Conservation (phyloP, 2,797 vertebrate species). For the Ctenopoma kingsleyae region DNA sequence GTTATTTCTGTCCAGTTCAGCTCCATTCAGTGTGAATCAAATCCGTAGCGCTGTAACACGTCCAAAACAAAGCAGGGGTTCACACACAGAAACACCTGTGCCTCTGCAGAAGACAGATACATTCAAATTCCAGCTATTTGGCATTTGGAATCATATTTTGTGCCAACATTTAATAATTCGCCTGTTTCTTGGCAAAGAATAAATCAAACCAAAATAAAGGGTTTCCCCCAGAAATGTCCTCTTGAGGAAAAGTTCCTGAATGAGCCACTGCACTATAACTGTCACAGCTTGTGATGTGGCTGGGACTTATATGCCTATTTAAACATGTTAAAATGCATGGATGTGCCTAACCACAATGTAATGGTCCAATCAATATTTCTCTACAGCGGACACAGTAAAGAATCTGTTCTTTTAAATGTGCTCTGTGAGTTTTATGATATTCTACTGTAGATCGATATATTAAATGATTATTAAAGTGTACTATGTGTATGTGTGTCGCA, state of each 20-base stretch:
- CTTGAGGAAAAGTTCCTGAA: conserved; percentile 19
- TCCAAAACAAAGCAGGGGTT: conserved; percentile 22
- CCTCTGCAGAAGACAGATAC: conserved; percentile 4
- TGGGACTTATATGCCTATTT: neutral
- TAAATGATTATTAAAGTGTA: too few species aligned
- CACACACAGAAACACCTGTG: neutral
- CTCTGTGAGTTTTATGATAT: too few species aligned
- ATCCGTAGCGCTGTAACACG: conserved; percentile 21
- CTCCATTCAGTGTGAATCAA: neutral
- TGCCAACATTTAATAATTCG: conserved; percentile 35
- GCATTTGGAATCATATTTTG: conserved; percentile 5
- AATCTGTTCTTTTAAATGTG: neutral
- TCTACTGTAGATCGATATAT: too few species aligned
- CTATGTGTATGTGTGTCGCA: too few species aligned
- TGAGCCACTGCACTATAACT: conserved; percentile 3
- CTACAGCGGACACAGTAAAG: neutral
- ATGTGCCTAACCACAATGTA: too few species aligned
- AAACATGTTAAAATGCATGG: neutral
- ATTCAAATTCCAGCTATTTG: conserved; percentile 13
- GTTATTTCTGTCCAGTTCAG: conserved; percentile 12
- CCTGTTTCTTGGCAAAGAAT: conserved; percentile 30
- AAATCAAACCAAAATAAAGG: conserved; percentile 13
- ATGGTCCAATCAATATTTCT: too few species aligned
- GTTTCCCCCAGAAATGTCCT: conserved; percentile 14
- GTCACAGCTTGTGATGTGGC: conserved; percentile 2